Conservation (phyloP, 2,797 vertebrate genomes). For the Decapterus maruadsi region DNA sequence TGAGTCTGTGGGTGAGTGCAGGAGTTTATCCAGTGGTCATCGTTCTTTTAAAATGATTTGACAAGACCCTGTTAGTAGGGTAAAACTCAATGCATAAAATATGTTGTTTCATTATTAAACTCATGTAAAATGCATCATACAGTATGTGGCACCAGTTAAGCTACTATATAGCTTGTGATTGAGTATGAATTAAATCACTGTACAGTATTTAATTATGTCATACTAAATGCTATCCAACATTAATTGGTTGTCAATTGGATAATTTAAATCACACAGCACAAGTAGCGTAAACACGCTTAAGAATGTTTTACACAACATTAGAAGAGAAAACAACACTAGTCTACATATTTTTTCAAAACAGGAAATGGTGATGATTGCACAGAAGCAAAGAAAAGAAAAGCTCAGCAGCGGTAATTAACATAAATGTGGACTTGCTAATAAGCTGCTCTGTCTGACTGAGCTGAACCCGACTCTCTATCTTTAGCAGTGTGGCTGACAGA, state of each 20-base stretch:
- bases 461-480: conserved; percentile 1
- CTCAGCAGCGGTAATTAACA: not conserved
- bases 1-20: too few relatives aligned
- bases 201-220: not conserved
- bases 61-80: not conserved
- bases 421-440: too few relatives aligned
- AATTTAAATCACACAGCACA: not conserved
- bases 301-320: not conserved
- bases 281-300: not conserved
- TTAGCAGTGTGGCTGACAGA: not conserved
- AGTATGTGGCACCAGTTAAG: not conserved
- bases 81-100: not conserved
- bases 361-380: not conserved
- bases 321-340: not conserved
- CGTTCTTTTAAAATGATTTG: too few relatives aligned
- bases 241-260: not conserved
- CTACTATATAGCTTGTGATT: not conserved
- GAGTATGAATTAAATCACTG: not conserved
- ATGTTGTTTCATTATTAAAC: not conserved
- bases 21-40: too few relatives aligned
- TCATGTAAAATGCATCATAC: not conserved
- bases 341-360: not conserved
- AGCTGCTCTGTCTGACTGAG: not conserved
- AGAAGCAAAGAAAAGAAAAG: not conserved
- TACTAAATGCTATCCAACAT: not conserved